Evolutionary conservation across 2,113 vertebrate species (phyloP), one percentile per base, ranked within the genome.

Genomic region (Podiceps cristatus): DNA sequence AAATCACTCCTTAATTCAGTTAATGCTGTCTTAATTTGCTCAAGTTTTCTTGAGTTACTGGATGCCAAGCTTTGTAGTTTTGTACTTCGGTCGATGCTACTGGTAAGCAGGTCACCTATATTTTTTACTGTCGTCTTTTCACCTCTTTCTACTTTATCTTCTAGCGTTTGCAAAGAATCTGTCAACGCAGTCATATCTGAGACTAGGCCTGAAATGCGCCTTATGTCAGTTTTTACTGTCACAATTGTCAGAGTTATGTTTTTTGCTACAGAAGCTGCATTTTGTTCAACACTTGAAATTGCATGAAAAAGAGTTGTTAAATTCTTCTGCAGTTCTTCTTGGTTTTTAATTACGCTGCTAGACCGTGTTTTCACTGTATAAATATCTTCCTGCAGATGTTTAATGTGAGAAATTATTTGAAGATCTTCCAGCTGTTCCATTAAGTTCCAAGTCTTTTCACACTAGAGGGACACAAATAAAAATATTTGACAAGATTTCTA

Each of bases 191-290:
- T 95, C 67, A 98, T 96, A 87, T 99, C 99, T 0, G 98, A 98
- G 88, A 98, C 97, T 37, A 99, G 98, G 45, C 99, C 99, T 13
- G 99, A 99, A 98, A 99, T 99, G 22, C 99, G 98, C 73, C 99
- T 98, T 81, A 99, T 91, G 28, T 99, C 99, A 28, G 99, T 99
- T 96, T 99, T 99, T 63, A 99, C 98, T 2, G 98, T 97, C 31
- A 98, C 97, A 59, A 99, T 98, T 87, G 98, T 98, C 82, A 98
- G 35, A 5, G 96, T 90, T 9, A 99, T 18, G 5, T 99, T 99
- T 91, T 98, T 98, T 31, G 98, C 95, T 88, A 98, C 93, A 76
- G 98, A 97, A 20, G 98, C 95, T 52, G 98, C 97, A 5, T 97
- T 98, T 44, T 98, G 97, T 81, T 99, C 98, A 14, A 98, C 94